Conservation (phyloP, 2,888 invertebrate genomes). For the Acrobasis repandana region DNA sequence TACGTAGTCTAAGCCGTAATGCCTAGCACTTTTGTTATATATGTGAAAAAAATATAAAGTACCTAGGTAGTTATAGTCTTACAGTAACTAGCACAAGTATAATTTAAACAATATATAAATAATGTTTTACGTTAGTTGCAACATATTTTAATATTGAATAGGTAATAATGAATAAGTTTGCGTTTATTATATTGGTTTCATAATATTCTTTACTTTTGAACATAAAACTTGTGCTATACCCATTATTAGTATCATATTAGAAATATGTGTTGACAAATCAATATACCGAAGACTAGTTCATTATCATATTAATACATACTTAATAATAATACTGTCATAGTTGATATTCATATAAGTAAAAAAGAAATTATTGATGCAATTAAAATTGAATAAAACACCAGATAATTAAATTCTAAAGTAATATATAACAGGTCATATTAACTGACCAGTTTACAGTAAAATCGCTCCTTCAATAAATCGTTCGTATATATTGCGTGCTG, state of each 20-base stretch:
- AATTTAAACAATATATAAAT: no score
- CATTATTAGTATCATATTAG: not conserved
- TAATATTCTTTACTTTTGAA: no score
- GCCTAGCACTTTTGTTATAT: not conserved
- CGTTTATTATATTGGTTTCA: no score
- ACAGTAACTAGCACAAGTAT: no score
- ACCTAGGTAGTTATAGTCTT: no score
- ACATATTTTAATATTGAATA: no score
- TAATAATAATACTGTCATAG: not conserved
- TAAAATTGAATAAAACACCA: not conserved
- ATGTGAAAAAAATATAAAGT: no score
- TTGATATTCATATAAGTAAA: not conserved
- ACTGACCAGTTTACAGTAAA: constrained; percentile 9
- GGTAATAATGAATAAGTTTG: no score
- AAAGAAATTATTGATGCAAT: not conserved
- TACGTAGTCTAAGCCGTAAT: no score
- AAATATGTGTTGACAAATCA: not conserved
- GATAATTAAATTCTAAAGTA: constrained; percentile 1
- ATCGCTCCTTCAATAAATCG: constrained; percentile 17
- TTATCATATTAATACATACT: not conserved
- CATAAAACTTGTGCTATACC: not conserved
- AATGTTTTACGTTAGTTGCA: no score
- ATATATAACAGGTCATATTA: constrained; percentile 13
- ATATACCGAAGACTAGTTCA: not conserved
- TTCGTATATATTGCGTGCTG: constrained; percentile 20